A percentile compares a stretch with the other conserved stretches of the same genome.
Evolutionary conservation across 2,888 invertebrate genomes (phyloP).

Genomic region (Marronus borbonicus): DNA sequence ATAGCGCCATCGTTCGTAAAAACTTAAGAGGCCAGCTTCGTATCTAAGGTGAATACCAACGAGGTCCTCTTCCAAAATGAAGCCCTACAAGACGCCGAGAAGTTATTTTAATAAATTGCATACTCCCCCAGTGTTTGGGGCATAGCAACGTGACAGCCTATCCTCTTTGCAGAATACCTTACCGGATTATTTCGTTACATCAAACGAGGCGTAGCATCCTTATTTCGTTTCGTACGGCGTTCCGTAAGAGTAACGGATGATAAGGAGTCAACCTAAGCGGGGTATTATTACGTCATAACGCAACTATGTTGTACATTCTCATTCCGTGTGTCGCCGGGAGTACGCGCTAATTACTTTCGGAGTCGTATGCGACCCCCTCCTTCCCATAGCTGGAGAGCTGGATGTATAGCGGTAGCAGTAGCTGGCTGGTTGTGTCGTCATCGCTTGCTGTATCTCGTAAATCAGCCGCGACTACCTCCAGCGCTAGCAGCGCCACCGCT

Average conservation of each 20-base stretch:
- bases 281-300: neutral
- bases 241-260: neutral
- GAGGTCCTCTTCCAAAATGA: neutral
- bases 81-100: slow-evolving; percentile 11
- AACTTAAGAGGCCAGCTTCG: no score
- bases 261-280: neutral
- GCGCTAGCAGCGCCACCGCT: no score
- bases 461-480: neutral
- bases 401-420: neutral
- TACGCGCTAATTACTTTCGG: neutral
- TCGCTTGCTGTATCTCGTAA: neutral
- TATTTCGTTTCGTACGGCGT: neutral
- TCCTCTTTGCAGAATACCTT: neutral
- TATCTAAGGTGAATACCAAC: no score
- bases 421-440: neutral
- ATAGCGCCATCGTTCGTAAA: no score
- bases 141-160: neutral
- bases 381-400: neutral
- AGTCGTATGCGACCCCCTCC: no score
- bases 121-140: neutral
- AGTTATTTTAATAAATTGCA: slow-evolving; percentile 40
- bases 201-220: neutral
- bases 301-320: neutral
- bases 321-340: neutral
- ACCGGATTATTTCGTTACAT: neutral